These are phyloP conservation scores for Rhinichthys klamathensis DNA, from an alignment of 2,113 vertebrate species.

Conservation along the genomic window DNA sequence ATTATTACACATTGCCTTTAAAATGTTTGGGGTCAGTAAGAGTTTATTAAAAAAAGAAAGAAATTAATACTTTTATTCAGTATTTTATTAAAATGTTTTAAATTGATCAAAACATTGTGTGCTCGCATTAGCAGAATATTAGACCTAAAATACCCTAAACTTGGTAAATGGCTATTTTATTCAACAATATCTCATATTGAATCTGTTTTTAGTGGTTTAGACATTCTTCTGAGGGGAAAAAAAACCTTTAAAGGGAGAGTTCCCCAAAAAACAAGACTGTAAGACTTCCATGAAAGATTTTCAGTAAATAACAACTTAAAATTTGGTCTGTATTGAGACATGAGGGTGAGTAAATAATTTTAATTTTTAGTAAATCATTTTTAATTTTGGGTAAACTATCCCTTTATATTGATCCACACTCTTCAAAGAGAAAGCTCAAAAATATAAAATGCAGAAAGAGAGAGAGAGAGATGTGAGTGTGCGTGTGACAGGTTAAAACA, in stretches of 20 bases:
- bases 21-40: not conserved
- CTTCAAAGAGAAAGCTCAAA: not conserved
- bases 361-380: not conserved
- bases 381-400: not conserved
- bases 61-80: too few species aligned
- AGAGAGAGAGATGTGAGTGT: not conserved
- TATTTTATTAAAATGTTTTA: too few species aligned
- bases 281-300: not conserved
- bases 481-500: not conserved
- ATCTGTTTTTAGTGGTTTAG: not conserved
- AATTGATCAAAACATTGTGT: not conserved
- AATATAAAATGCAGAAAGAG: too few species aligned
- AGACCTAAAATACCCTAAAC: not conserved
- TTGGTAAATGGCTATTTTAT: not conserved
- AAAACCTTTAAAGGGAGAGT: too few species aligned
- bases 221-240: too few species aligned
- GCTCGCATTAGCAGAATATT: too few species aligned
- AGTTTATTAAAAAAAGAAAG: too few species aligned
- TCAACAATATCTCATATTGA: not conserved
- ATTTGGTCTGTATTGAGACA: not conserved
- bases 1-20: not conserved
- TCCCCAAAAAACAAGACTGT: too few species aligned
- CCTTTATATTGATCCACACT: not conserved
- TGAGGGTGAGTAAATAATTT: not conserved
- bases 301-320: not conserved